Base-by-base conservation (phyloP, 2,797 vertebrate species). In the Propithecus deckenii region DNA sequence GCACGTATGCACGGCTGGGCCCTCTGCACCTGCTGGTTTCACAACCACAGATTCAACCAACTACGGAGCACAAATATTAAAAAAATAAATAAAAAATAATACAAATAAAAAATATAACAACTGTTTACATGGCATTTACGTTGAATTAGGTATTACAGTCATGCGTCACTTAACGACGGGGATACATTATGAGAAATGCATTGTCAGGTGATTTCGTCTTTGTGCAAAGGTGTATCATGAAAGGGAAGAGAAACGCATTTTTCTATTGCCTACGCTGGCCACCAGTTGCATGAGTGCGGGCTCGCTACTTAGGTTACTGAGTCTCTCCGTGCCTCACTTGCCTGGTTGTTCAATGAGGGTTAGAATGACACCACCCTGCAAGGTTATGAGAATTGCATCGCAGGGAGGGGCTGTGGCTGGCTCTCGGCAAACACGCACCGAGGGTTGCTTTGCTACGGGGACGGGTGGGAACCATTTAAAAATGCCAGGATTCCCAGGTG, bases 1-100 rank as follows among this genome's bases (percentile, higher is more conserved):
- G 7, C 5, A 63, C 14, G 12, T 38, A 3, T 2, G 22, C 10
- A 55, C 12, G 5, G 50, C 13, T 0, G n/a, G 22, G 50, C 13
- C 48, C 22, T 38, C 50, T 38, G 50, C 35, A 38, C 55, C 50
- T 25, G 23, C 3, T 0, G 50, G 76, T 55, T 52, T 50, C 50
- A 55, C 13, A 55, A 9, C n/a, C 23, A 25, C 76, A 55, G 50
- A 25, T 38, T 55, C 76, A 55, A 55, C n/a, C n/a, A 38, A 55
- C 7, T 4, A 13, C 2, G 6, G 35, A 35, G 35, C 14, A 32
- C 55, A 55, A 38, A 23, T 25, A 5, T 38, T 78, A 32, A 52
- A 55, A 38, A 23, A 35, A 65, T 20, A 0, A n/a, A 78, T 55
- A 78, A 15, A 50, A 15, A 15, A 50, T 5, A 32, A 35, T 65